A percentile compares a stretch with the other conserved stretches of the same genome.
phyloP scores from a whole-genome alignment of 2,888 invertebrate genomes.

The Pocota personata region DNA sequence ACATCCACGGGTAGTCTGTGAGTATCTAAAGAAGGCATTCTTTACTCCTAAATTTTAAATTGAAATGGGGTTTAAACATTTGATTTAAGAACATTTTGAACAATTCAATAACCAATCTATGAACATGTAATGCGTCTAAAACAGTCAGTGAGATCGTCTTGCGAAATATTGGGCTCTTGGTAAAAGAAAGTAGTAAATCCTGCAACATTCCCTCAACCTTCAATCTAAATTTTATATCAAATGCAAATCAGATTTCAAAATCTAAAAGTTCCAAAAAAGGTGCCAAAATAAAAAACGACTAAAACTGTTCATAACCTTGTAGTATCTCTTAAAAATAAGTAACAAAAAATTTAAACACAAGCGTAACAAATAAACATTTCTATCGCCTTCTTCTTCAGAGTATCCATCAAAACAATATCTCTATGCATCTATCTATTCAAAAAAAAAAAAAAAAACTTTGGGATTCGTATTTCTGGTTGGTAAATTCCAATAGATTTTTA shows the following conservation, averaged over 20 bases:
- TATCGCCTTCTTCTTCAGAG: slow-evolving; percentile 25
- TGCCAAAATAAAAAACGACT: slow-evolving; percentile 14
- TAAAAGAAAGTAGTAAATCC: not conserved
- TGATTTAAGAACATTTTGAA: no score
- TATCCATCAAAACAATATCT: slow-evolving; percentile 33
- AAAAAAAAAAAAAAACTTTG: slow-evolving; percentile 29
- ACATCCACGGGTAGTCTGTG: no score
- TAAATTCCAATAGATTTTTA: slow-evolving; percentile 39
- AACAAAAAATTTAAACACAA: slow-evolving; percentile 1
- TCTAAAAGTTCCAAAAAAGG: slow-evolving; percentile 2
- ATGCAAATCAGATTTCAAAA: slow-evolving; percentile 10
- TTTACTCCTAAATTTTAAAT: no score
- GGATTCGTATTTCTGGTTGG: slow-evolving; percentile 48
- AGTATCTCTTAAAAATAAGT: slow-evolving; percentile 7
- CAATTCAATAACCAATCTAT: no score
- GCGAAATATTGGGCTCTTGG: no score
- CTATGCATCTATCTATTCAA: slow-evolving; percentile 30
- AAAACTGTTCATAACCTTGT: slow-evolving; percentile 39
- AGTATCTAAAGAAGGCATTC: no score
- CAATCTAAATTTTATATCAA: not conserved
- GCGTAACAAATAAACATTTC: slow-evolving; percentile 18
- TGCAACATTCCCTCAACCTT: slow-evolving; percentile 7
- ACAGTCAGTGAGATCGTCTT: no score
- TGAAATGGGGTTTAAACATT: no score
- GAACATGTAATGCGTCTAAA: no score